Percentiles rank a stretch among this genome's conserved stretches.
Evolutionary conservation across 2,797 vertebrate genomes (phyloP).

Genomic region (Sebastes matsubarae): DNA sequence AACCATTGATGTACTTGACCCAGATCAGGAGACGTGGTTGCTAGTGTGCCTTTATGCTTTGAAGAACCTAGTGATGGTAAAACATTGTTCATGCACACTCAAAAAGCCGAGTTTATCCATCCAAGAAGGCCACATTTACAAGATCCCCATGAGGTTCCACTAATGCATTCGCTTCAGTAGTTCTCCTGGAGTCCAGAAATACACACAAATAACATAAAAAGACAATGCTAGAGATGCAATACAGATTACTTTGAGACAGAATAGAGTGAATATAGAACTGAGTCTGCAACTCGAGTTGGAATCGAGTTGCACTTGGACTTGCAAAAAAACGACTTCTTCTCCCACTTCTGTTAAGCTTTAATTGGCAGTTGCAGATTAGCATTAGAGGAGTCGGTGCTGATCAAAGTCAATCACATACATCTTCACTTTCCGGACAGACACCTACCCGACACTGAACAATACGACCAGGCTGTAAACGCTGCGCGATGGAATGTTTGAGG

Average conservation of each 20-base stretch:
- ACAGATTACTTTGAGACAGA: not conserved
- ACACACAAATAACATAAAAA: not conserved
- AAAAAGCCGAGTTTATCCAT: not conserved
- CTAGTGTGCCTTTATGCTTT: not conserved
- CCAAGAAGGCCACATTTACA: not conserved
- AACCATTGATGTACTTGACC: not conserved
- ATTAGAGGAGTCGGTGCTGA: not conserved
- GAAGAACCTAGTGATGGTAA: not conserved
- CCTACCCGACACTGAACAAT: not conserved
- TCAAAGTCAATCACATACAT: not conserved
- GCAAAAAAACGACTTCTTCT: not conserved
- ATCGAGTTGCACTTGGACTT: no score
- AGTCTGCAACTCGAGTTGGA: no score
- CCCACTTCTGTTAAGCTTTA: not conserved
- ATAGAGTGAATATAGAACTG: not conserved
- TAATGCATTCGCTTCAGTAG: not conserved
- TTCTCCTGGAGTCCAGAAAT: not conserved
- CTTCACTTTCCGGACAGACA: not conserved
- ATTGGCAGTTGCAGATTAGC: not conserved
- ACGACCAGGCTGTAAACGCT: not conserved
- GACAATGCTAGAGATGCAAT: not conserved
- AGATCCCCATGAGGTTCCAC: not conserved
- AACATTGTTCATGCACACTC: not conserved
- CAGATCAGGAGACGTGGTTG: not conserved
- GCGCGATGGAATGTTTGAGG: not conserved